phyloP scores from a whole-genome alignment of 2,888 invertebrate genomes.

The Crematogaster levior region DNA sequence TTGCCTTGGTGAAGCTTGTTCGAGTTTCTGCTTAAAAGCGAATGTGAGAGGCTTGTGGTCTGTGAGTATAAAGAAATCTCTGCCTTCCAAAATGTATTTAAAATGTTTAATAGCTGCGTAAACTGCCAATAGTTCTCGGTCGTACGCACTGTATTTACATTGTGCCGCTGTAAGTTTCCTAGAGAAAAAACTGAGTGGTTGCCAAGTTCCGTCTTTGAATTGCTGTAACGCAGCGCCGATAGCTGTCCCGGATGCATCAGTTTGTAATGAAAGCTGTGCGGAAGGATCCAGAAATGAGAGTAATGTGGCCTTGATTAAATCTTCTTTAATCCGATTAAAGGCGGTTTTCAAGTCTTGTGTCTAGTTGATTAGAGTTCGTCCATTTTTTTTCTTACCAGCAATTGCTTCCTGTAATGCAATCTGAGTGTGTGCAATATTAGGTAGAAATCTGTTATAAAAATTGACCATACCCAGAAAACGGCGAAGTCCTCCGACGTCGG shows the following conservation, averaged over 20 bases:
- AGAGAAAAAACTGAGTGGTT: neutral
- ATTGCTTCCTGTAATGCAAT: neutral
- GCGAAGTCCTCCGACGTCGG: neutral
- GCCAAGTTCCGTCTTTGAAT: neutral
- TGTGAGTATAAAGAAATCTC: neutral
- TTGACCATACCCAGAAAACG: constrained; percentile 8
- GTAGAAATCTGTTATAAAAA: neutral
- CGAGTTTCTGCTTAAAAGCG: neutral
- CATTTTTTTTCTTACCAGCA: neutral
- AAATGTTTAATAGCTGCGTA: neutral
- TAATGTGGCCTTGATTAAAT: neutral
- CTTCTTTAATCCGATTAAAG: neutral
- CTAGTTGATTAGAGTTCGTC: neutral
- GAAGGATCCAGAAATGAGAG: neutral
- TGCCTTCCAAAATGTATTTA: neutral
- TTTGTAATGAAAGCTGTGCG: neutral
- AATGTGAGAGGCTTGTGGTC: neutral
- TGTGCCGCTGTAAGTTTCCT: neutral
- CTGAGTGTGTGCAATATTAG: neutral
- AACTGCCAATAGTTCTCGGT: neutral
- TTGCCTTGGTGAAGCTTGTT: too few species aligned
- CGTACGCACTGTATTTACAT: neutral
- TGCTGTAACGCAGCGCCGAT: neutral
- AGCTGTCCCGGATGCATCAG: neutral
- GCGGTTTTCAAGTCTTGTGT: neutral